These are phyloP conservation scores for Leucosticte australis DNA, from an alignment of 2,113 vertebrate genomes.

Conservation along the genomic window DNA sequence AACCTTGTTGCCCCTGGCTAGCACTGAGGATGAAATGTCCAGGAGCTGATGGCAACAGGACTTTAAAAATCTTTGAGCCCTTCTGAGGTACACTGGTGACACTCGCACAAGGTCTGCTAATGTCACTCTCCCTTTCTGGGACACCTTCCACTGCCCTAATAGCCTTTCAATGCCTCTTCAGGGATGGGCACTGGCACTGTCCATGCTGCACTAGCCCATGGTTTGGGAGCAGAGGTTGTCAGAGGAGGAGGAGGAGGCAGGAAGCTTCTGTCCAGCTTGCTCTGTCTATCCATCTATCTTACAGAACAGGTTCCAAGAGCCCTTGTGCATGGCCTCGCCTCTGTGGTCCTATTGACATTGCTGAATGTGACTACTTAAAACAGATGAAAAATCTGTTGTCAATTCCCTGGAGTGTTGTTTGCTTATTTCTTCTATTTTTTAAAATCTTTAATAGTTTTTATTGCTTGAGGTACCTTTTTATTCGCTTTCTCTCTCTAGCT, in stretches of 20 bases:
- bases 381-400: neutral
- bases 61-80: neutral
- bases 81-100: neutral
- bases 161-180: too few species aligned
- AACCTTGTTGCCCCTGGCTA: neutral
- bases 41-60: neutral
- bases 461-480: neutral
- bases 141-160: neutral
- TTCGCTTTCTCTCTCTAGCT: neutral
- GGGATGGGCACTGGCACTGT: neutral
- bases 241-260: neutral
- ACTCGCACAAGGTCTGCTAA: fast-evolving
- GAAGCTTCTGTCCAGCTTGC: neutral
- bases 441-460: neutral
- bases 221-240: neutral
- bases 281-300: neutral
- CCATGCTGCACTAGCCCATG: fast-evolving
- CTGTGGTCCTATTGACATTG: neutral
- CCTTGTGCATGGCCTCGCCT: neutral
- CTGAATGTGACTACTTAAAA: neutral
- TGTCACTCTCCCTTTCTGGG: neutral
- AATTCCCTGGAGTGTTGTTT: neutral
- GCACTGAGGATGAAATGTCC: neutral
- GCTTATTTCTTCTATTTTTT: neutral
- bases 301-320: neutral